Conservation (phyloP, 2,113 vertebrate species). For the Albula goreensis region DNA sequence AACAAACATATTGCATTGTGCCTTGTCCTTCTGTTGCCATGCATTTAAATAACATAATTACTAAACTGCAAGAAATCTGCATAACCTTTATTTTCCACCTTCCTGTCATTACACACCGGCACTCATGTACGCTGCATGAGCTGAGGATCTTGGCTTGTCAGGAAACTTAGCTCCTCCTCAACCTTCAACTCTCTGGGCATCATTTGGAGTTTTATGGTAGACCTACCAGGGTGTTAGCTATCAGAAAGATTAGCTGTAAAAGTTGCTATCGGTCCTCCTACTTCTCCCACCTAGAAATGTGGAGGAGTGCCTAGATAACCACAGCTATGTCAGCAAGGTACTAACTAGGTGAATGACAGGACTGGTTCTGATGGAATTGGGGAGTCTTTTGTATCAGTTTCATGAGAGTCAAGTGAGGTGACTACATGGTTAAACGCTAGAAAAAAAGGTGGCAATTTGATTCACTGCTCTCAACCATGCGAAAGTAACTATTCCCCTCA, state of each 20-base stretch:
- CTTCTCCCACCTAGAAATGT: background rate
- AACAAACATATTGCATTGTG: too few relatives aligned
- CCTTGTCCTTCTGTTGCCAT: too few relatives aligned
- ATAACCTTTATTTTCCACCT: background rate
- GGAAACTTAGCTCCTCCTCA: background rate
- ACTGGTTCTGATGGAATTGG: background rate
- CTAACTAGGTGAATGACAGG: background rate
- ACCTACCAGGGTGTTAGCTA: background rate
- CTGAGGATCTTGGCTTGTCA: background rate
- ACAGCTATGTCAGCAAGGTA: background rate
- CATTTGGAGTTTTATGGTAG: background rate
- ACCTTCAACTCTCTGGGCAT: background rate
- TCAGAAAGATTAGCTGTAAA: background rate
- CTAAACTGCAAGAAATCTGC: too few relatives aligned
- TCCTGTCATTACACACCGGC: background rate
- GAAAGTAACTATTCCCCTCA: background rate
- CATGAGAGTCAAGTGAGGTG: background rate
- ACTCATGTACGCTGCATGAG: background rate
- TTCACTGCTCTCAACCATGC: background rate
- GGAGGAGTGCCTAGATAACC: background rate
- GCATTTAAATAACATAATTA: too few relatives aligned
- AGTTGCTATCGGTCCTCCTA: background rate
- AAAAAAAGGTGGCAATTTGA: background rate
- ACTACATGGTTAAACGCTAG: background rate
- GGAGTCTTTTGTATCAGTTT: background rate